Evolutionary conservation across 1,140 invertebrate species (phyloP).

Genomic region (Cryptotermes secundus): DNA sequence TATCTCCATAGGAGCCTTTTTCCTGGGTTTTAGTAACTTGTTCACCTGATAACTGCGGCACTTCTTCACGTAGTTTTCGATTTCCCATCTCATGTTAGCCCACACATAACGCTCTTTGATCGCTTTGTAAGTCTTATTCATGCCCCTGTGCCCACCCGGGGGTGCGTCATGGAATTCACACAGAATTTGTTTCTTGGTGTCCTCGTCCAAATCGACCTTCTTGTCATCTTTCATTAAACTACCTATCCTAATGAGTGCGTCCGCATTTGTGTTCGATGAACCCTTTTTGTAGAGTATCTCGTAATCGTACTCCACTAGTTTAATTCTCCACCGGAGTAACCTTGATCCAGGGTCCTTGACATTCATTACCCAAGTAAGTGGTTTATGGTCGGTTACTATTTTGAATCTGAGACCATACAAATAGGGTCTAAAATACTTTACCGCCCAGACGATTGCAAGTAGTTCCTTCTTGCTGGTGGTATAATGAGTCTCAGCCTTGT

Average conservation of each 20-base stretch:
- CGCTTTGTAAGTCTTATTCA: too few relatives aligned
- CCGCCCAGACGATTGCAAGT: constrained; percentile 39
- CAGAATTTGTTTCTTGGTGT: constrained; percentile 1
- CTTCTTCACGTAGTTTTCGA: not conserved
- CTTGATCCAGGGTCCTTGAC: constrained; percentile 42
- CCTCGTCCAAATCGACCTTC: too few relatives aligned
- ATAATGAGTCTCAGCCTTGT: too few relatives aligned
- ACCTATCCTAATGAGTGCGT: constrained; percentile 21
- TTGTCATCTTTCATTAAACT: not conserved
- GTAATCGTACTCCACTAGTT: constrained; percentile 43
- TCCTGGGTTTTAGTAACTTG: constrained; percentile 7
- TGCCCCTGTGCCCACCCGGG: not conserved
- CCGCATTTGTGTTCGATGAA: constrained; percentile 1
- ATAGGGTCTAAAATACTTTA: constrained; percentile 44
- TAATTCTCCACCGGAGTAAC: too few relatives aligned
- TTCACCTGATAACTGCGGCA: constrained; percentile 10
- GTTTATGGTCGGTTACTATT: constrained; percentile 47
- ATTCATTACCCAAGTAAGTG: constrained; percentile 43
- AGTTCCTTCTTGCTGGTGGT: too few relatives aligned
- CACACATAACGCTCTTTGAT: not conserved
- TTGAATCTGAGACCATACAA: constrained; percentile 43
- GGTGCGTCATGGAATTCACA: not conserved
- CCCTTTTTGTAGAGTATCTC: constrained; percentile 41
- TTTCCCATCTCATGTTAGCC: not conserved
- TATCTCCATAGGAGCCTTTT: not conserved